Conservation (phyloP, 2,888 invertebrate genomes). For the Notocelia uddmanniana region DNA sequence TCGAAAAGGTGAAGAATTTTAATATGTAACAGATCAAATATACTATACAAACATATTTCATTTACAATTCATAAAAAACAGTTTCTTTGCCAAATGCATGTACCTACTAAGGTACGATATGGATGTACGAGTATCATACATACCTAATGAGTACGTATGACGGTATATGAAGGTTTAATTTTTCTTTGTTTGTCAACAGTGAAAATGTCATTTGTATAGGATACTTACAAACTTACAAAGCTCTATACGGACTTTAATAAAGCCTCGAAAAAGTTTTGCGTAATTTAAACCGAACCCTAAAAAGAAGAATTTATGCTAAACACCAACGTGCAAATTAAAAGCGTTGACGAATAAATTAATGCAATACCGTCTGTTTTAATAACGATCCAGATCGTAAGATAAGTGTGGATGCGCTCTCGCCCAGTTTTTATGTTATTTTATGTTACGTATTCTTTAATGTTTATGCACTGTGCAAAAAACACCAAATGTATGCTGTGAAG, state of each 20-base stretch:
- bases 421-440: constrained; percentile 27
- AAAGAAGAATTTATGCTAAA: constrained; percentile 83
- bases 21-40: no score
- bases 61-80: no score
- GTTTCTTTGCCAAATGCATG: no score
- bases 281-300: constrained; percentile 43
- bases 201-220: no score
- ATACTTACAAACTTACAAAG: constrained; percentile 59
- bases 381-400: constrained; percentile 59
- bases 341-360: constrained; percentile 78
- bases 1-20: no score
- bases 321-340: constrained; percentile 82
- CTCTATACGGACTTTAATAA: no score
- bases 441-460: background rate
- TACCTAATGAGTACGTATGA: no score
- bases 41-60: no score
- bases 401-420: constrained; percentile 56
- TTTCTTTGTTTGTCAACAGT: no score
- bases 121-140: no score
- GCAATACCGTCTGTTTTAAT: constrained; percentile 81
- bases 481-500: background rate
- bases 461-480: background rate
- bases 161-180: no score
- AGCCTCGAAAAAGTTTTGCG: constrained; percentile 43
- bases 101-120: no score